A percentile compares a stretch with the other conserved stretches of the same genome.
Conservation (phyloP, 2,113 vertebrate genomes). For the Proteles cristata region DNA sequence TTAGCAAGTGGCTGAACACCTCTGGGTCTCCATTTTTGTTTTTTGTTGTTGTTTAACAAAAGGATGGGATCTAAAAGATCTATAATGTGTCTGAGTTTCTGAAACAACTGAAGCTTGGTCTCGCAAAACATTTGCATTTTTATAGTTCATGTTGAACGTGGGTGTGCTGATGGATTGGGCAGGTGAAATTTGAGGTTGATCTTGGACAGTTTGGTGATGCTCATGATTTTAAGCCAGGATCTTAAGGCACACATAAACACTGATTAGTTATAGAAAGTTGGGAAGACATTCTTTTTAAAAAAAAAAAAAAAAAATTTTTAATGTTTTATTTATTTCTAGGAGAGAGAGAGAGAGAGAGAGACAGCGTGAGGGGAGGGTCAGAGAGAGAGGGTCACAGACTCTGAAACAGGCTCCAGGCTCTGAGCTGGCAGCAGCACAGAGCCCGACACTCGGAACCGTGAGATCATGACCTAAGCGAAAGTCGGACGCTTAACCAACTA, state of each 20-base stretch:
- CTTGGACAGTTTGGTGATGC: slow-evolving; percentile 31
- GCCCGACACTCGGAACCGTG: too few species aligned
- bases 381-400: too few species aligned
- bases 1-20: not conserved
- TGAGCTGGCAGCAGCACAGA: too few species aligned
- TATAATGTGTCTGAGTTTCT: slow-evolving; percentile 7
- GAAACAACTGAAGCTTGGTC: slow-evolving; percentile 29
- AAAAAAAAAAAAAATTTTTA: too few species aligned
- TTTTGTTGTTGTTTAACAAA: not conserved
- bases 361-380: too few species aligned
- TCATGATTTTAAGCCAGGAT: slow-evolving; percentile 22
- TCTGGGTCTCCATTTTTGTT: not conserved
- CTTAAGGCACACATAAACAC: not conserved
- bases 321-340: too few species aligned
- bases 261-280: not conserved
- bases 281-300: not conserved
- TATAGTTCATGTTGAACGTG: not conserved
- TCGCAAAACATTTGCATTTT: slow-evolving; percentile 29
- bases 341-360: too few species aligned
- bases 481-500: too few species aligned
- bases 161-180: not conserved
- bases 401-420: too few species aligned
- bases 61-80: not conserved
- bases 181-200: slow-evolving; percentile 19
- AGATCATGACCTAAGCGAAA: too few species aligned